Percentiles rank a stretch among this genome's conserved stretches.
Evolutionary conservation across 2,888 invertebrate genomes (phyloP).

Genomic region (Cataglyphis livida): DNA sequence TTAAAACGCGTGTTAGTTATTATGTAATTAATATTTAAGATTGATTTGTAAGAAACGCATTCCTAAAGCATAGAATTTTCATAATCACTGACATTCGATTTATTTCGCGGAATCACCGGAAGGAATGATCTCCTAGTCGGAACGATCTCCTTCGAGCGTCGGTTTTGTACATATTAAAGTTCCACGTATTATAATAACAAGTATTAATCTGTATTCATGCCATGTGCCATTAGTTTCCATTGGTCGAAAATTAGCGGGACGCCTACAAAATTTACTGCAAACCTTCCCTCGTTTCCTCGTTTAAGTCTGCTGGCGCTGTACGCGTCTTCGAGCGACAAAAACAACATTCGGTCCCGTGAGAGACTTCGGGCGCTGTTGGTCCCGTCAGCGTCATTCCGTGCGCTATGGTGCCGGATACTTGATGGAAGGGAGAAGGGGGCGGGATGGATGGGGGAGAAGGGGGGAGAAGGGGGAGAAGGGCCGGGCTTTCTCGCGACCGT

Average conservation of each 20-base stretch:
- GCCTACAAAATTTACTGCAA: conserved; percentile 39
- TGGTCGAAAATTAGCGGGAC: conserved; percentile 11
- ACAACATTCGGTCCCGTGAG: conserved; percentile 59
- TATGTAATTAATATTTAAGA: neutral
- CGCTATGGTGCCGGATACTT: conserved; percentile 39
- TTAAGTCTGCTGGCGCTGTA: conserved; percentile 17
- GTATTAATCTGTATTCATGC: neutral
- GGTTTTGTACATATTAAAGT: neutral
- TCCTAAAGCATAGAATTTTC: neutral
- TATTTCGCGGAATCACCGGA: conserved; percentile 4
- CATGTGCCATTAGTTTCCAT: neutral
- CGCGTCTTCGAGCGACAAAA: conserved; percentile 53
- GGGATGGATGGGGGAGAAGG: too few relatives aligned
- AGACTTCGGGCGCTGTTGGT: conserved; percentile 56
- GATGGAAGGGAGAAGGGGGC: too few relatives aligned
- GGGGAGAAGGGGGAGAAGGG: neutral
- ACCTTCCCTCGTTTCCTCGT: conserved; percentile 18
- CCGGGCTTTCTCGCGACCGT: conserved; percentile 47
- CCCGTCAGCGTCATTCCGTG: conserved; percentile 60
- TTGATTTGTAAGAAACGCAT: neutral
- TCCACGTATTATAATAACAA: neutral
- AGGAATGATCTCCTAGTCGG: neutral
- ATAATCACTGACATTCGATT: neutral
- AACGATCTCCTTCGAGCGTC: neutral
- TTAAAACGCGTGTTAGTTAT: neutral